Percentiles rank a stretch among this genome's conserved stretches.
These are phyloP conservation scores for Hippocampus barbouri DNA, from an alignment of 2,113 vertebrate genomes.

Conservation along the genomic window DNA sequence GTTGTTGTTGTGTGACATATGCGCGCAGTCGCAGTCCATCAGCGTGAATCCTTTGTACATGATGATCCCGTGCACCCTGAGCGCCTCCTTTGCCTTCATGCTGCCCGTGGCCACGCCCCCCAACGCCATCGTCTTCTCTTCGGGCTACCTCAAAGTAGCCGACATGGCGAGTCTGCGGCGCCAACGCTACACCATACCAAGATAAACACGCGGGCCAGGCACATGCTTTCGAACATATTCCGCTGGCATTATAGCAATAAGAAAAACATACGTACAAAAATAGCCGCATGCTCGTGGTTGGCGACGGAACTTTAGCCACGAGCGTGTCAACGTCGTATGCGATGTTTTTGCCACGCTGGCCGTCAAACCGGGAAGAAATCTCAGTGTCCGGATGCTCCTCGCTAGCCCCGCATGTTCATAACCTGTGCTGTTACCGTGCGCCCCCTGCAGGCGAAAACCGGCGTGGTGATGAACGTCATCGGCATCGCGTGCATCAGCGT, in stretches of 20 bases:
- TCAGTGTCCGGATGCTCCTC: neutral
- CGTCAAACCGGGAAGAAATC: too few species aligned
- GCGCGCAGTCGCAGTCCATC: slow-evolving; percentile 78
- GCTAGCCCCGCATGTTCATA: neutral
- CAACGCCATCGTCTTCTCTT: slow-evolving; percentile 91
- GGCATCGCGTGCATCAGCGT: slow-evolving; percentile 80
- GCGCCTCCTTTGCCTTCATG: slow-evolving; percentile 95
- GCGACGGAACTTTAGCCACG: neutral
- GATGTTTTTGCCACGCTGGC: neutral
- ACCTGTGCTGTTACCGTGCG: neutral
- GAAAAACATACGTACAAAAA: too few species aligned
- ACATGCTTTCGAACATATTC: neutral
- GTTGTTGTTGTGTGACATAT: neutral
- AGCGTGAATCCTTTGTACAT: slow-evolving; percentile 85
- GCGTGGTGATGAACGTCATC: slow-evolving; percentile 88
- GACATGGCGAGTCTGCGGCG: slow-evolving; percentile 84
- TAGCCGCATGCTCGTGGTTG: neutral
- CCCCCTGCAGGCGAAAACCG: slow-evolving; percentile 77
- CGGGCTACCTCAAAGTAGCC: slow-evolving; percentile 80
- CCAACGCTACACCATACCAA: neutral
- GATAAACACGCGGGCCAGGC: neutral
- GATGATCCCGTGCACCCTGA: slow-evolving; percentile 92
- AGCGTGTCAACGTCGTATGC: neutral
- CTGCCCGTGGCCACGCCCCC: slow-evolving; percentile 91
- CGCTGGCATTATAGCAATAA: too few species aligned